A percentile compares a stretch with the other conserved stretches of the same genome.
Evolutionary conservation across 1,140 invertebrate species (phyloP).

Genomic region (Bombus affinis): DNA sequence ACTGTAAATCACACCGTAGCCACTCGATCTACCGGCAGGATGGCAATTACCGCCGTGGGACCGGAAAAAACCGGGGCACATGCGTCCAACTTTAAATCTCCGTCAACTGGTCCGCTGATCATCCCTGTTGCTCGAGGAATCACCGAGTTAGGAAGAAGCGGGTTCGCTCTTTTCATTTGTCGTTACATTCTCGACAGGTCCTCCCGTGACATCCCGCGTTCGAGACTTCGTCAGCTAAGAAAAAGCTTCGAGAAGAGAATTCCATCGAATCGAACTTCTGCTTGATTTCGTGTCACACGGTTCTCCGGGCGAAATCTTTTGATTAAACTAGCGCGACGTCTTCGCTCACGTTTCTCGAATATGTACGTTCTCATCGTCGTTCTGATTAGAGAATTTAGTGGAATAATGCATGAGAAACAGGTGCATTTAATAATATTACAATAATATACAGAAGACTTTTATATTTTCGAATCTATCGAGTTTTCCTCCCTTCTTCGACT

Average conservation of each 20-base stretch:
- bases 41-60: slow-evolving; percentile 45
- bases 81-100: slow-evolving; percentile 34
- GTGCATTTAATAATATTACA: background rate
- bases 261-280: background rate
- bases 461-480: background rate
- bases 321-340: background rate
- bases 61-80: slow-evolving; percentile 23
- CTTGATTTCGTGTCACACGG: background rate
- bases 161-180: slow-evolving; percentile 13
- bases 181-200: background rate
- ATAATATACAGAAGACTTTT: background rate
- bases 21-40: slow-evolving; percentile 25
- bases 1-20: slow-evolving; percentile 39
- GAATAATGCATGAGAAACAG: background rate
- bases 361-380: background rate
- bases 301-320: background rate
- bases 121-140: slow-evolving; percentile 9
- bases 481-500: too few species aligned
- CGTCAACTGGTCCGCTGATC: slow-evolving; percentile 16
- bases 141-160: background rate
- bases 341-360: background rate
- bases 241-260: background rate
- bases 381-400: background rate
- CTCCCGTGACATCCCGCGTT: background rate
- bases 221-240: background rate